Evolutionary conservation across 2,888 invertebrate genomes (phyloP), one percentile per base, ranked within the genome.

Genomic region (Theodoxus fluviatilis): DNA sequence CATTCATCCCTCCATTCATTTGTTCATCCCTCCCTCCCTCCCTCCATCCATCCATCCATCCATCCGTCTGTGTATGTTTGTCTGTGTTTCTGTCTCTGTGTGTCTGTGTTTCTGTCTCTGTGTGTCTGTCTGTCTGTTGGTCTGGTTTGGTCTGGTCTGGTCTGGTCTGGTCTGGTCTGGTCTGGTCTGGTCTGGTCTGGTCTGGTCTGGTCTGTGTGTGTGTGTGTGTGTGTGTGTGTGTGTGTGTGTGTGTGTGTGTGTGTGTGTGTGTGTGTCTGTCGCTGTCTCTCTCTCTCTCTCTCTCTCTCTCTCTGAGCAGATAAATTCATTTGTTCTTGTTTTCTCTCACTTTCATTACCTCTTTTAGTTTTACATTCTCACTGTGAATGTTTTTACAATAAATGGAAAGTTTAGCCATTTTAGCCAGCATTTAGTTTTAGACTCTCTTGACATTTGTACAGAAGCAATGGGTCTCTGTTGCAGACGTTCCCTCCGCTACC

Each of bases 401-500:
- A 43, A 43, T 9, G 43, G 9, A 12, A 12, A 43, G 9, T 43
- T 12, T 43, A 43, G 9, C 18, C 43, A 43, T 43, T 43, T 9
- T 43, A 12, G 43, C 43, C 9, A 12, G 18, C 18, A 43, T 43
- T 43, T 43, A 43, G 18, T 43, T 43, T 43, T 43, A 43, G 18
- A 43, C 18, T 9, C 12, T 43, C 12, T 43, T 43, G 18, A 43
- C 18, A 43, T 43, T 43, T 55, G 25, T 15, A 31, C 64, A 37
- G 9, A 38, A 28, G 55, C 15, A n/a, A 2, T 59, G 18, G 37
- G 15, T 43, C 40, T 3, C n/a, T 65, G 22, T 49, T 80, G n/a
- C 74, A 88, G 88, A 69, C 86, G 93, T 70, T 84, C 87, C 47
- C 89, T 89, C 74, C 88, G 92, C 71, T 93, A 91, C 85, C 89